Percentiles rank a stretch among this genome's conserved stretches.
Conservation (phyloP, 2,888 invertebrate species). For the Nomada lathburiana region DNA sequence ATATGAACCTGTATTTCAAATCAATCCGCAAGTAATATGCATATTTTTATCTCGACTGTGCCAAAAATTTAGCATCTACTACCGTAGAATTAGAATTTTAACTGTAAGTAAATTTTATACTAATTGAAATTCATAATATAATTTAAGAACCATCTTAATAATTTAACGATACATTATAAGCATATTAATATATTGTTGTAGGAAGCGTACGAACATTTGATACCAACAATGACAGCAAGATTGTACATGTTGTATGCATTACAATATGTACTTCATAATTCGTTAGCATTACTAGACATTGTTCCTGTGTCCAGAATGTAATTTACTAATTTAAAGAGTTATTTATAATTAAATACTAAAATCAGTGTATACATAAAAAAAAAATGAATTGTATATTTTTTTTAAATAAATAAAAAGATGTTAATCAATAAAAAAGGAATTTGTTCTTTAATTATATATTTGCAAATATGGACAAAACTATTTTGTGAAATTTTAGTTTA, state of each 20-base stretch:
- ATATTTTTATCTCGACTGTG: slow-evolving; percentile 88
- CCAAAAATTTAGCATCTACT: slow-evolving; percentile 90
- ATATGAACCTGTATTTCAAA: slow-evolving; percentile 85
- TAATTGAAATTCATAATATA: neutral
- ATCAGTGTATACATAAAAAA: neutral
- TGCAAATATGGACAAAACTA: too few species aligned
- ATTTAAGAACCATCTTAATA: neutral
- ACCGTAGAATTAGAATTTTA: slow-evolving; percentile 89
- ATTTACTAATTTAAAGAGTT: slow-evolving; percentile 2
- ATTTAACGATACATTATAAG: slow-evolving; percentile 15
- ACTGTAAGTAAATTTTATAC: slow-evolving; percentile 85
- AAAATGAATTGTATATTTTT: slow-evolving; percentile 7
- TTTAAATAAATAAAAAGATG: slow-evolving; percentile 11
- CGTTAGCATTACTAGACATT: slow-evolving; percentile 88
- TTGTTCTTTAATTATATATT: too few species aligned
- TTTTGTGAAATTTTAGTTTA: neutral
- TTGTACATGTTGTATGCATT: slow-evolving; percentile 89
- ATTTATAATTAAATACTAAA: slow-evolving; percentile 52
- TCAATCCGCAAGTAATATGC: slow-evolving; percentile 88
- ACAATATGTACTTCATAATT: slow-evolving; percentile 88
- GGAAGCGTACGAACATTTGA: slow-evolving; percentile 89
- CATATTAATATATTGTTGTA: slow-evolving; percentile 82
- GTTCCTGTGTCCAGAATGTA: slow-evolving; percentile 87
- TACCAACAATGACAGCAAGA: slow-evolving; percentile 89
- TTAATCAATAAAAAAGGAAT: neutral